Conservation (phyloP, 1,140 invertebrate species). For the Polypedilum vanderplanki region DNA sequence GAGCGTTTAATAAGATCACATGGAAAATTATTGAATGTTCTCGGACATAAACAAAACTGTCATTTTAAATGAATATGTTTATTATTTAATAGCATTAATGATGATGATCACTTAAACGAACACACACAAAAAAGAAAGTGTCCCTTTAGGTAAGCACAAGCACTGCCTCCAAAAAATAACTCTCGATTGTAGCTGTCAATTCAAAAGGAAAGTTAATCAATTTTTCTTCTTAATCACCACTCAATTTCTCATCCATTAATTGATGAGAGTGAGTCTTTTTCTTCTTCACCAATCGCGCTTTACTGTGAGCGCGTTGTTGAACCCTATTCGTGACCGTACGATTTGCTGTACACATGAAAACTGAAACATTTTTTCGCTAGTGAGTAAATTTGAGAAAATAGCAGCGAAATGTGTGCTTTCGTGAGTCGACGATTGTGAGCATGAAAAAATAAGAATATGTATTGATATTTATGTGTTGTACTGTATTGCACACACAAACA, state of each 20-base stretch:
- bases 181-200: neutral
- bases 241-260: neutral
- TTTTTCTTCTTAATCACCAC: neutral
- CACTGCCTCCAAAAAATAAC: neutral
- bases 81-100: too few relatives aligned
- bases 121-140: too few relatives aligned
- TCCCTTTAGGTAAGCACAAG: too few relatives aligned
- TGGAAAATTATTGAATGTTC: too few relatives aligned
- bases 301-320: too few relatives aligned
- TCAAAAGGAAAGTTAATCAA: neutral
- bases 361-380: neutral
- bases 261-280: neutral
- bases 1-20: too few relatives aligned
- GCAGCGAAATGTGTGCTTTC: neutral
- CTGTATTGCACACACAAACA: too few relatives aligned
- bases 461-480: too few relatives aligned
- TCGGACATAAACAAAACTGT: too few relatives aligned
- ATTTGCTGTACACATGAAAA: neutral
- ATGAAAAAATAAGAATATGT: too few relatives aligned
- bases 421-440: neutral
- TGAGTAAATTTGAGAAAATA: constrained; percentile 17
- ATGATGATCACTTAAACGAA: too few relatives aligned
- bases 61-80: too few relatives aligned
- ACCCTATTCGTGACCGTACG: neutral
- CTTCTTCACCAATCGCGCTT: neutral